Evolutionary conservation across 2,797 vertebrate species (phyloP).

Genomic region (Bovichtus diacanthus): DNA sequence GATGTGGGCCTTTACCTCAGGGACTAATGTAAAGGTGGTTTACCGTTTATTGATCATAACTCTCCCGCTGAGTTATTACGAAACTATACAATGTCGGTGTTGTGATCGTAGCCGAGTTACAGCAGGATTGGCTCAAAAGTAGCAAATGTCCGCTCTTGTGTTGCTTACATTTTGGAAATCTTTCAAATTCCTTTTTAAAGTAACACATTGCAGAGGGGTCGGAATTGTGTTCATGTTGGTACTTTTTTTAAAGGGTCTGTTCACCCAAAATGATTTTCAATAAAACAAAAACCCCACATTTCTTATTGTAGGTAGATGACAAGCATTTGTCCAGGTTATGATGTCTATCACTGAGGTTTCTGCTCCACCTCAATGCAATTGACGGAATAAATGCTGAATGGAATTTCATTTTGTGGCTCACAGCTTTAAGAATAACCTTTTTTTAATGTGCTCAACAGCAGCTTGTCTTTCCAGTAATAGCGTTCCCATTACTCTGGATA

Average conservation of each 20-base stretch:
- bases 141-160: not conserved
- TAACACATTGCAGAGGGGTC: not conserved
- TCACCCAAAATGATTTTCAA: not conserved
- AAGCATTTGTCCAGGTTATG: not conserved
- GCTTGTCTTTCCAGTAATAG: slow-evolving; percentile 33
- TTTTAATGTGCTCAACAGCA: slow-evolving; percentile 33
- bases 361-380: slow-evolving; percentile 9
- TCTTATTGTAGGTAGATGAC: no score
- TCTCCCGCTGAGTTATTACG: slow-evolving; percentile 31
- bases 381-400: slow-evolving; percentile 44
- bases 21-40: slow-evolving; percentile 38
- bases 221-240: not conserved
- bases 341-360: slow-evolving; percentile 11
- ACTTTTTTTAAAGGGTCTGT: not conserved
- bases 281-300: not conserved
- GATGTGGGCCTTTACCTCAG: slow-evolving; percentile 32
- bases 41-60: slow-evolving; percentile 53
- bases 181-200: not conserved
- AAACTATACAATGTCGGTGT: slow-evolving; percentile 12
- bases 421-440: slow-evolving; percentile 46
- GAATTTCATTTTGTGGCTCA: slow-evolving; percentile 37
- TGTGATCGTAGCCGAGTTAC: slow-evolving; percentile 10
- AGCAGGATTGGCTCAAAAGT: not conserved
- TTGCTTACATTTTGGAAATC: not conserved
- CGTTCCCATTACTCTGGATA: slow-evolving; percentile 30